phyloP scores from a whole-genome alignment of 1,140 invertebrate species.

The Melipona quadrifasciata region DNA sequence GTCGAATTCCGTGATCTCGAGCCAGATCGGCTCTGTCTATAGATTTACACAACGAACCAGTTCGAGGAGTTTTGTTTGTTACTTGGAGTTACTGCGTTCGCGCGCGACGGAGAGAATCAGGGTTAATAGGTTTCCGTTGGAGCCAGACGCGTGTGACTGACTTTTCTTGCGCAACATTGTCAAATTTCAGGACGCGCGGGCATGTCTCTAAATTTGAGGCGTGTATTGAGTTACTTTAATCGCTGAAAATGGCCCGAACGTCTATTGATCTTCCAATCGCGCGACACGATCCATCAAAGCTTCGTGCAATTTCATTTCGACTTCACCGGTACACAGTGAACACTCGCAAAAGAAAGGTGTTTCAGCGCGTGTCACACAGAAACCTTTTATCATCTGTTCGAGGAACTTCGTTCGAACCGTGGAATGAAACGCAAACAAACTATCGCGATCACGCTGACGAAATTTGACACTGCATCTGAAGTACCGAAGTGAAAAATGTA shows the following conservation, averaged over 20 bases:
- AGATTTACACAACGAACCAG: neutral
- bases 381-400: too few relatives aligned
- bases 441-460: too few relatives aligned
- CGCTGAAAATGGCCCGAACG: neutral
- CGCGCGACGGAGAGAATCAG: neutral
- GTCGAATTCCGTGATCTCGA: neutral
- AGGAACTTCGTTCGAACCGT: too few relatives aligned
- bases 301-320: neutral
- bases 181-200: neutral
- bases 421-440: too few relatives aligned
- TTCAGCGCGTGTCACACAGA: too few relatives aligned
- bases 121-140: neutral
- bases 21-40: neutral
- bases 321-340: too few relatives aligned
- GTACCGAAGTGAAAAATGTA: too few relatives aligned
- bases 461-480: too few relatives aligned
- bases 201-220: neutral
- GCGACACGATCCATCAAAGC: neutral
- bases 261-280: neutral
- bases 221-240: neutral
- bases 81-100: neutral
- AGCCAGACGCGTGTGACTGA: neutral
- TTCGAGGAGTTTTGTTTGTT: neutral
- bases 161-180: neutral
- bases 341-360: too few relatives aligned